phyloP scores from a whole-genome alignment of 2,888 invertebrate genomes.

The Orchestes rusci region DNA sequence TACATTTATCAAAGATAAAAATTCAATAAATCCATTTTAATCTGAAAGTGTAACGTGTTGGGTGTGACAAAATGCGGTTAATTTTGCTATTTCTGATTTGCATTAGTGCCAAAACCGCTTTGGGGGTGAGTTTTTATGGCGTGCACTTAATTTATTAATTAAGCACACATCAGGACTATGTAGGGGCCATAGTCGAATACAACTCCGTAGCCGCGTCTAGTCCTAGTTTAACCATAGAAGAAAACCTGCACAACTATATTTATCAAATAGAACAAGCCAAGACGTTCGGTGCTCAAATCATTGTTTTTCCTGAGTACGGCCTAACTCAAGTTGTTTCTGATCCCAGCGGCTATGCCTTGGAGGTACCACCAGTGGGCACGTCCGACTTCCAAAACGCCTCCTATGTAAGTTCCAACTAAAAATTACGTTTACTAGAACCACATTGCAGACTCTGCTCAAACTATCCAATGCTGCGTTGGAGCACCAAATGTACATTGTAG shows the following conservation, averaged over 20 bases:
- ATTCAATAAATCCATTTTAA: too few relatives aligned
- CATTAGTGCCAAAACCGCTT: too few relatives aligned
- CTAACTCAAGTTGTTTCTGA: slow-evolving; percentile 27
- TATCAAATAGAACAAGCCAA: slow-evolving; percentile 25
- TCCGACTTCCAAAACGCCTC: slow-evolving; percentile 6
- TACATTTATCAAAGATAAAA: too few relatives aligned
- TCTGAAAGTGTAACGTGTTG: too few relatives aligned
- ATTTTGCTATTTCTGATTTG: too few relatives aligned
- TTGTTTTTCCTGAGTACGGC: slow-evolving; percentile 34
- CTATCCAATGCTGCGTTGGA: slow-evolving; percentile 27
- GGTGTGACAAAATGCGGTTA: too few relatives aligned
- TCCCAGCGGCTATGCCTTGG: slow-evolving; percentile 26
- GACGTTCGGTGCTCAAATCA: slow-evolving; percentile 25
- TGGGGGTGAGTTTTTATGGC: too few relatives aligned
- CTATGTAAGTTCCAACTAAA: too few relatives aligned
- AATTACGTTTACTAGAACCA: too few relatives aligned
- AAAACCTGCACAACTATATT: slow-evolving; percentile 29
- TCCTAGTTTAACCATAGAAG: slow-evolving; percentile 23
- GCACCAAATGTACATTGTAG: slow-evolving; percentile 26
- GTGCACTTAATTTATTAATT: too few relatives aligned
- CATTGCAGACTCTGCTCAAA: slow-evolving; percentile 23
- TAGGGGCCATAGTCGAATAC: slow-evolving; percentile 30
- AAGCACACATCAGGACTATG: slow-evolving; percentile 30
- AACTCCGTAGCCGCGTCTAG: slow-evolving; percentile 15
- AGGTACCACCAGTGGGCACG: slow-evolving; percentile 20